These are phyloP conservation scores for Malthinus seriepunctatus DNA, from an alignment of 2,888 invertebrate genomes.

Conservation along the genomic window DNA sequence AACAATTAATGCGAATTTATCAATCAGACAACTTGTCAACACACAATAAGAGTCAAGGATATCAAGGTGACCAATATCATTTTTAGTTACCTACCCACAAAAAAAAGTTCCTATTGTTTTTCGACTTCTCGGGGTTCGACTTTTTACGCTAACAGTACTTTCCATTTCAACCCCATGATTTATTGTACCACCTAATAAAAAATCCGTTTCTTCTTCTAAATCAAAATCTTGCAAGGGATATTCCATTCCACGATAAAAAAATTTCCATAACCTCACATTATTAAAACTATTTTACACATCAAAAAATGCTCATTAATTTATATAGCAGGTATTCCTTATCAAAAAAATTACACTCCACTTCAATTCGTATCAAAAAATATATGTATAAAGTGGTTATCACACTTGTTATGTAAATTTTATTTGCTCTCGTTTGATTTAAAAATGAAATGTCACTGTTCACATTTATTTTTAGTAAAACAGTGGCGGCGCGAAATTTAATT, in stretches of 20 bases:
- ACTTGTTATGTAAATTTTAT: no score
- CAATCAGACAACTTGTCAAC: slow-evolving; percentile 4
- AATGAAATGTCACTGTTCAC: no score
- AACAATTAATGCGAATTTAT: not conserved
- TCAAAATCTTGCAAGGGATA: slow-evolving; percentile 55
- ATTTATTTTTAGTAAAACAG: no score
- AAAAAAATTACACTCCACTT: not conserved
- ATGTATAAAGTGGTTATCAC: no score
- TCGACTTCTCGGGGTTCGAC: slow-evolving; percentile 46
- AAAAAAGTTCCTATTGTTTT: slow-evolving; percentile 45
- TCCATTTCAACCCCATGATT: slow-evolving; percentile 54
- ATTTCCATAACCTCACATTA: slow-evolving; percentile 28
- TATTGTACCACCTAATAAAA: slow-evolving; percentile 48
- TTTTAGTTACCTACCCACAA: slow-evolving; percentile 45
- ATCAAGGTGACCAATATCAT: not conserved
- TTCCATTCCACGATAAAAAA: slow-evolving; percentile 46
- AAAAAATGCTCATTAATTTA: not conserved
- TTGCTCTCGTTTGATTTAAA: no score
- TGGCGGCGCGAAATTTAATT: no score
- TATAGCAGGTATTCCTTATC: no score
- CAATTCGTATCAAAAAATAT: no score
- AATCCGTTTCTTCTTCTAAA: slow-evolving; percentile 53
- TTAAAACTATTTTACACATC: not conserved
- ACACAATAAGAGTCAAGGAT: slow-evolving; percentile 4
- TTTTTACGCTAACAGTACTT: slow-evolving; percentile 44